Percentiles rank a stretch among this genome's conserved stretches.
Evolutionary conservation across 1,140 invertebrate genomes (phyloP).

Genomic region (Capitella teleta): DNA sequence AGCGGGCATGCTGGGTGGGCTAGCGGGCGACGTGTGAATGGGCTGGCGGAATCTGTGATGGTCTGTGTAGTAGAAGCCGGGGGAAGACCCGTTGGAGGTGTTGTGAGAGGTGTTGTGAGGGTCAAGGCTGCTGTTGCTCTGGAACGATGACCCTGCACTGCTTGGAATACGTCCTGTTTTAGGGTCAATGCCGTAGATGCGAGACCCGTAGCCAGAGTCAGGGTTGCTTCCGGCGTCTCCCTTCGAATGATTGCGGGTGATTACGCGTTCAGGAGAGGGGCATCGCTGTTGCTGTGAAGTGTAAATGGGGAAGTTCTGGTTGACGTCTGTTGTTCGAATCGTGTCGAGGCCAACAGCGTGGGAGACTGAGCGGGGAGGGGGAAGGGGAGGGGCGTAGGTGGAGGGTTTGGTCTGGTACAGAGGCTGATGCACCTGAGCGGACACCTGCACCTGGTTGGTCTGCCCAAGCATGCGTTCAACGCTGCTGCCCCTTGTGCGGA

Average conservation of each 20-base stretch:
- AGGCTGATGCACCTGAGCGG: not conserved
- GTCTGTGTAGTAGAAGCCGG: too few relatives aligned
- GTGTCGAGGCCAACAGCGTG: too few relatives aligned
- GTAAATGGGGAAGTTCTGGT: not conserved
- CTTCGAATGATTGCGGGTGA: not conserved
- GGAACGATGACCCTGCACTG: not conserved
- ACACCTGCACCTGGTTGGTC: not conserved
- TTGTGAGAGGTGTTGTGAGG: not conserved
- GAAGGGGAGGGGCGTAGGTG: not conserved
- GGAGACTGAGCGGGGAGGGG: too few relatives aligned
- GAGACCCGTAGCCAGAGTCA: conserved; percentile 3
- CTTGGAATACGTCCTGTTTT: not conserved
- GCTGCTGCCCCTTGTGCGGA: not conserved
- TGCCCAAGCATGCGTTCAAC: not conserved
- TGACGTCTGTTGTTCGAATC: not conserved
- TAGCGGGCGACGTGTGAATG: too few relatives aligned
- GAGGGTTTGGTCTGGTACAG: not conserved
- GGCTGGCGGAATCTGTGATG: too few relatives aligned
- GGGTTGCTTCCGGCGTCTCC: conserved; percentile 1
- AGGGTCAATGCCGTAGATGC: too few relatives aligned
- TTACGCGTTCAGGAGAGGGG: not conserved
- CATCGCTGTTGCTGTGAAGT: not conserved
- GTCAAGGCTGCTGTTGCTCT: not conserved
- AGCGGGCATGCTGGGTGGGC: too few relatives aligned
- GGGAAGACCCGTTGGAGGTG: not conserved